Evolutionary conservation across 2,113 vertebrate genomes (phyloP).

Genomic region (Illadopsis cleaveri): DNA sequence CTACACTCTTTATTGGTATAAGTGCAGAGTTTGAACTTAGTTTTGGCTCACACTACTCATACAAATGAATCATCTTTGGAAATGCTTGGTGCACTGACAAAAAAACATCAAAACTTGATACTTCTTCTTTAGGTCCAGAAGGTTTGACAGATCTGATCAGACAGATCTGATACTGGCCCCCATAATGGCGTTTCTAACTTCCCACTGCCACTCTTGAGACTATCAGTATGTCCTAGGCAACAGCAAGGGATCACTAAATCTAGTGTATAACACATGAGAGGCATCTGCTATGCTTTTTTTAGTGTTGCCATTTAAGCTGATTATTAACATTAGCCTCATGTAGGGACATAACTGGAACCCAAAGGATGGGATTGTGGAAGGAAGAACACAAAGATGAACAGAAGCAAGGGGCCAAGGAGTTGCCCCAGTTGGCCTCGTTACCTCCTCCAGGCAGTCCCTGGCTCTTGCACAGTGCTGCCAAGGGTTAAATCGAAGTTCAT

Average conservation of each 20-base stretch:
- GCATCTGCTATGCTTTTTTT: neutral
- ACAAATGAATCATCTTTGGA: slow-evolving; percentile 58
- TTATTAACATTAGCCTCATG: neutral
- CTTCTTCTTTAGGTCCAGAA: neutral
- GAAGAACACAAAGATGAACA: neutral
- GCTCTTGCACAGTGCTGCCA: neutral
- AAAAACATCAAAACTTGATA: neutral
- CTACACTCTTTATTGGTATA: slow-evolving; percentile 47
- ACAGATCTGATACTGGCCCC: neutral
- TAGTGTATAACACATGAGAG: neutral
- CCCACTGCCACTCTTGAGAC: neutral
- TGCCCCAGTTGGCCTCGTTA: rapidly evolving
- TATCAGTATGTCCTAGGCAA: neutral
- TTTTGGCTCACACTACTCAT: slow-evolving; percentile 46
- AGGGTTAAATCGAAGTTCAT: neutral
- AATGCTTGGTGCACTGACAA: neutral
- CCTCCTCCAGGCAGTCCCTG: neutral
- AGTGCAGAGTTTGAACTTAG: slow-evolving; percentile 46
- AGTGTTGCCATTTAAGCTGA: neutral
- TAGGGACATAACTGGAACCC: neutral
- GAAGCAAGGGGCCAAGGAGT: neutral
- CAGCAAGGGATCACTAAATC: neutral
- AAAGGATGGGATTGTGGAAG: neutral
- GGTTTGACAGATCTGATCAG: neutral
- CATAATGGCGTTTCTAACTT: neutral